Percentiles rank a stretch among this genome's conserved stretches.
Evolutionary conservation across 2,888 invertebrate genomes (phyloP).

Genomic region (Drosophila sordidula): DNA sequence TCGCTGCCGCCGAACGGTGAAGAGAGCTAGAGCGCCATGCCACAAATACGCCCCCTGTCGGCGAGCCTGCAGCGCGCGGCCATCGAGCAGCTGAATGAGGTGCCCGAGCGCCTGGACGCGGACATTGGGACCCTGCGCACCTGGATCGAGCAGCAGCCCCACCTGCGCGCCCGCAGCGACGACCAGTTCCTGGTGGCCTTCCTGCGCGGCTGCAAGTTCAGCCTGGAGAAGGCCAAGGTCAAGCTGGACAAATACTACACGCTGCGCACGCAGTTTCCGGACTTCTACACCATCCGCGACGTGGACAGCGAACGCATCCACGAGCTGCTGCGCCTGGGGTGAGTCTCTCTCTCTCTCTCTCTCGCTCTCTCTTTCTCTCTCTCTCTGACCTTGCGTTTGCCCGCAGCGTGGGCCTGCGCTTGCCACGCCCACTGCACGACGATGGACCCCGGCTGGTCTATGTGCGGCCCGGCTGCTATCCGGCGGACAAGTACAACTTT

Average conservation of each 20-base stretch:
- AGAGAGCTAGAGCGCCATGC: conserved; percentile 33
- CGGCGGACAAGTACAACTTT: conserved; percentile 85
- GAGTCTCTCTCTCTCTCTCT: conserved; percentile 10
- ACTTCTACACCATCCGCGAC: conserved; percentile 85
- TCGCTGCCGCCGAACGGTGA: neutral
- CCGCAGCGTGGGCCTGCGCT: conserved; percentile 26
- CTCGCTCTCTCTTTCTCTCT: too few species aligned
- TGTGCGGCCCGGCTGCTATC: conserved; percentile 85
- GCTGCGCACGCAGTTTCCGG: conserved; percentile 86
- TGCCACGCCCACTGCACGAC: conserved; percentile 80
- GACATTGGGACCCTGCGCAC: conserved; percentile 83
- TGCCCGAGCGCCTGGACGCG: conserved; percentile 78
- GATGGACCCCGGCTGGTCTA: conserved; percentile 86
- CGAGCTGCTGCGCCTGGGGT: conserved; percentile 70
- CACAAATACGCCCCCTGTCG: conserved; percentile 71
- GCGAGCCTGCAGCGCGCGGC: conserved; percentile 82
- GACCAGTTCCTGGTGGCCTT: conserved; percentile 86
- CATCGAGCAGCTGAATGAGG: conserved; percentile 85
- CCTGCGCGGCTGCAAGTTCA: conserved; percentile 86
- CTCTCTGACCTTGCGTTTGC: neutral
- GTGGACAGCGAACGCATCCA: conserved; percentile 58
- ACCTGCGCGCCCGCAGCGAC: conserved; percentile 81
- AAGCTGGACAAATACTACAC: conserved; percentile 87
- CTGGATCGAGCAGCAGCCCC: conserved; percentile 86
- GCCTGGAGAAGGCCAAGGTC: conserved; percentile 86